Conservation (phyloP, 1,140 invertebrate genomes). For the Trichogramma pretiosum region DNA sequence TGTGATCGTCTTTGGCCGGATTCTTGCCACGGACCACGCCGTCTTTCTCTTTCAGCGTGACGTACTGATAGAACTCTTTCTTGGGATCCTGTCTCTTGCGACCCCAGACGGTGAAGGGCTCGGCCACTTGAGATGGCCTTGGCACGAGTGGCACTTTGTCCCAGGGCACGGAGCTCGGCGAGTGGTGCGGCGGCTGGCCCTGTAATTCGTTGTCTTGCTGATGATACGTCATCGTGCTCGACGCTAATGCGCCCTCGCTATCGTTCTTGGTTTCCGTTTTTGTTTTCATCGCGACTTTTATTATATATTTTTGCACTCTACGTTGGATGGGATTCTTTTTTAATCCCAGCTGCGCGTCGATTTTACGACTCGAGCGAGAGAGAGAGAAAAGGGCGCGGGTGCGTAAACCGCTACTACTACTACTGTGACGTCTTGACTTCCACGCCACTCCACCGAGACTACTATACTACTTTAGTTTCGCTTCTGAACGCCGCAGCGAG, state of each 20-base stretch:
- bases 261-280: neutral
- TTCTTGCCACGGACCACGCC: slow-evolving; percentile 36
- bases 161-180: slow-evolving; percentile 63
- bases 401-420: too few relatives aligned
- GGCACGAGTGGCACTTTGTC: slow-evolving; percentile 76
- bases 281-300: slow-evolving; percentile 3
- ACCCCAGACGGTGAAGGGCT: slow-evolving; percentile 73
- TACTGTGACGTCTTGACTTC: slow-evolving; percentile 31
- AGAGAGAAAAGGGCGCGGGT: too few relatives aligned
- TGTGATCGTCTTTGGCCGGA: slow-evolving; percentile 35
- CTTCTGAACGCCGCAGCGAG: neutral
- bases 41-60: slow-evolving; percentile 36
- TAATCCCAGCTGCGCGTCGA: slow-evolving; percentile 20
- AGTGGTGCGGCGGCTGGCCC: too few relatives aligned
- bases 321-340: too few relatives aligned
- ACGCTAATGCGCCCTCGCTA: too few relatives aligned
- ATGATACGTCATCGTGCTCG: slow-evolving; percentile 16
- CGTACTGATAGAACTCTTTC: slow-evolving; percentile 41
- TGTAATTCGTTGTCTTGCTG: slow-evolving; percentile 10
- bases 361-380: too few relatives aligned
- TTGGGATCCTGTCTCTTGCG: slow-evolving; percentile 44
- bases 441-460: slow-evolving; percentile 33
- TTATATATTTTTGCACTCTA: slow-evolving; percentile 2
- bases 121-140: slow-evolving; percentile 68
- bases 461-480: slow-evolving; percentile 19